Conservation (phyloP, 37 sponge, comb jelly and placozoan species). For the Oopsacas minuta region DNA sequence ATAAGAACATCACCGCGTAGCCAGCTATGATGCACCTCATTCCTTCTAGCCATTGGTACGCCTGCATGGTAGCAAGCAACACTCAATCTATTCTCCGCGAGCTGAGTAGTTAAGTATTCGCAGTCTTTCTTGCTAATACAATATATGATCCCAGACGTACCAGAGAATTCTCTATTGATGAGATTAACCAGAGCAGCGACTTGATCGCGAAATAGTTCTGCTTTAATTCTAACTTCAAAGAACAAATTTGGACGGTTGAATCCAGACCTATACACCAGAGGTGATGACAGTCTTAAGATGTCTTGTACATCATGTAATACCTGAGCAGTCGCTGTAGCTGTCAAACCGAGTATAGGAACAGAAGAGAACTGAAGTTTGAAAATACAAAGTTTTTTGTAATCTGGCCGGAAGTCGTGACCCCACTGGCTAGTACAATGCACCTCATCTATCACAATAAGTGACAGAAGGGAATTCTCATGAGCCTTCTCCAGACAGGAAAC, state of each 20-base stretch:
- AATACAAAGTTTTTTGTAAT: slow-evolving; percentile 76
- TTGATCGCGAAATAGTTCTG: slow-evolving; percentile 27
- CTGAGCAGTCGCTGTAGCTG: slow-evolving; percentile 80
- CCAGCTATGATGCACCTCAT: slow-evolving; percentile 54
- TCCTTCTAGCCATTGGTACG: slow-evolving; percentile 26
- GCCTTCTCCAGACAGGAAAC: slow-evolving; percentile 76
- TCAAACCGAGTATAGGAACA: slow-evolving; percentile 77
- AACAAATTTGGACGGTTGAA: slow-evolving; percentile 77
- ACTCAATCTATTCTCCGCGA: slow-evolving; percentile 40
- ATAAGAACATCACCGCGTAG: slow-evolving; percentile 34
- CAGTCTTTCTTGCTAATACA: slow-evolving; percentile 71
- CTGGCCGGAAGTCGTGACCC: slow-evolving; percentile 99
- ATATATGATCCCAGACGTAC: slow-evolving; percentile 76
- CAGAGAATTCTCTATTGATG: slow-evolving; percentile 49
- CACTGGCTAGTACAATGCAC: slow-evolving; percentile 93
- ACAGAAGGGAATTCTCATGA: slow-evolving; percentile 41
- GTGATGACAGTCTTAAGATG: slow-evolving; percentile 24
- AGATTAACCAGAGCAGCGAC: slow-evolving; percentile 38
- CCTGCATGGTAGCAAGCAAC: slow-evolving; percentile 80
- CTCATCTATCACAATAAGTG: slow-evolving; percentile 85
- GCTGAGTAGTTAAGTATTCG: slow-evolving; percentile 45
- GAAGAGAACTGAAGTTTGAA: slow-evolving; percentile 69
- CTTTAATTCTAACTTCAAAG: slow-evolving; percentile 68
- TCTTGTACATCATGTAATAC: slow-evolving; percentile 54
- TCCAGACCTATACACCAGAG: slow-evolving; percentile 46